Base-by-base conservation (phyloP, 1,140 invertebrate genomes). In the Muscidifurax raptorellus region DNA sequence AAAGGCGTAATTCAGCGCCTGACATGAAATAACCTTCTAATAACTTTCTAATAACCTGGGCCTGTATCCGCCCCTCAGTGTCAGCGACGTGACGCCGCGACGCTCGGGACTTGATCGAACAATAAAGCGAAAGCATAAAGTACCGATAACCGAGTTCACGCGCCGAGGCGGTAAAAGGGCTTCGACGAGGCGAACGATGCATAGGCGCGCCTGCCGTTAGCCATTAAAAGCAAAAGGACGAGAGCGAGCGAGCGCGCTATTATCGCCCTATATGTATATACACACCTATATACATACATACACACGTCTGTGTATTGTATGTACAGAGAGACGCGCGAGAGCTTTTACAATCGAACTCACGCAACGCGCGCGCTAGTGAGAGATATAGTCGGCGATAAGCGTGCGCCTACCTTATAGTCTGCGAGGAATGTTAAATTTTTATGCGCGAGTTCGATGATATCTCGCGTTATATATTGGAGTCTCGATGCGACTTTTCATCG, bases 121-220 rank as follows among this genome's bases (percentile, higher is more conserved):
- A 85, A 85, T 85, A 85, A 85, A 85, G 79, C 67, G 64, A 82
- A 71, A 71, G 84, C 74, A 78, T 81, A 85, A 85, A 85, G 84
- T 78, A 71, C 79, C 79, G 74, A 81, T 81, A 85, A 81, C 71
- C 40, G 64, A 81, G 79, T 81, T 67, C 18, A 36, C 77, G 59
- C 83, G 52, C 83, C 25, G 52, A 80, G 77, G 77, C 69, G 83
- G 83, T 84, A 84, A 84, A 84, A 84, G 83, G 78, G 52, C 83
- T 66, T 80, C 44, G 40, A 71, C 59, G 74, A 67, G 32, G 75
- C 77, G 77, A 84, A 84, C 30, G 83, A 78, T 83, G 75, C 75
- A 78, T 44, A 28, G 47, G 13, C 67, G 67, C 77, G 83, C 76
- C 44, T 52, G n/a, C 44, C 22, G 66, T 83, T 77, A 83, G 28